Conservation (phyloP, 2,113 vertebrate species). For the Tachycineta bicolor region DNA sequence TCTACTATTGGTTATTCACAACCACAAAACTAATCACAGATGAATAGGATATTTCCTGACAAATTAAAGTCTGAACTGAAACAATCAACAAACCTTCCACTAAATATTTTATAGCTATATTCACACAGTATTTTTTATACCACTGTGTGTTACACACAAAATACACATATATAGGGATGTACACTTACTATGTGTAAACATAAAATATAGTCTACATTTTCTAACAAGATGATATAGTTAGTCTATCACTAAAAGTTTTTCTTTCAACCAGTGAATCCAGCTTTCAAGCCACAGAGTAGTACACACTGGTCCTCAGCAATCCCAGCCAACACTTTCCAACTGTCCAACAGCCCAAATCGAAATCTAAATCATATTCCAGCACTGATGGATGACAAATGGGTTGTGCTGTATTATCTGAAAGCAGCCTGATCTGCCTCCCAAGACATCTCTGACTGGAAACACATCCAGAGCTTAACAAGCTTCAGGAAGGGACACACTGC, state of each 20-base stretch:
- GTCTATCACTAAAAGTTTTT: rapidly evolving
- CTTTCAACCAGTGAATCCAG: background rate
- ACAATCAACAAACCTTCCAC: slow-evolving; percentile 8
- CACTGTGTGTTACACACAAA: background rate
- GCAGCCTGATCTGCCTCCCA: background rate
- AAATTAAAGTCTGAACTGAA: slow-evolving; percentile 43
- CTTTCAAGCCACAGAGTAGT: background rate
- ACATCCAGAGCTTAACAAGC: background rate
- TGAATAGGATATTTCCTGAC: slow-evolving; percentile 40
- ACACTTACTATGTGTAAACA: background rate
- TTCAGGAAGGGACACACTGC: background rate
- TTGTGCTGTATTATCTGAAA: background rate
- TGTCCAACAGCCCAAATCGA: background rate
- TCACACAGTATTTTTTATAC: background rate
- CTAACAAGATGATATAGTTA: background rate
- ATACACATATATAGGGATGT: rapidly evolving
- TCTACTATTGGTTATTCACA: slow-evolving; percentile 41
- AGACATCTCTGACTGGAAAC: background rate
- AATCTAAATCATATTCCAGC: background rate
- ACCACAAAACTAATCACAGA: slow-evolving; percentile 45
- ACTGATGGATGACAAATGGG: background rate
- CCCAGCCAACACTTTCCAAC: background rate
- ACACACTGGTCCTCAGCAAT: background rate
- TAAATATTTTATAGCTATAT: slow-evolving; percentile 23
- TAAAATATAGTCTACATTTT: background rate